phyloP scores from a whole-genome alignment of 2,113 vertebrate species.

The Furnarius figulus region DNA sequence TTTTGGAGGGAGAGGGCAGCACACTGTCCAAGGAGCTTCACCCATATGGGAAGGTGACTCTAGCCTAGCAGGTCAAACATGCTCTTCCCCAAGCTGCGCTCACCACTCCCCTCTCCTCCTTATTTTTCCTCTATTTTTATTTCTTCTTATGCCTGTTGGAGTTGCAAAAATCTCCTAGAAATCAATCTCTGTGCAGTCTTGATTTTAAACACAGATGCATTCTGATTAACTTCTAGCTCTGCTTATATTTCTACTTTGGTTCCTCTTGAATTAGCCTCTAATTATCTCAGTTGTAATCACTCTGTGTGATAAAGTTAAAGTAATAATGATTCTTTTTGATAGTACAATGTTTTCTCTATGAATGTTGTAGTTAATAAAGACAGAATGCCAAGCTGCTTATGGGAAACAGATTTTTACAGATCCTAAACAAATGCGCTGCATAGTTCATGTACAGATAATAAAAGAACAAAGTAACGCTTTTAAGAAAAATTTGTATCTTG shows the following conservation, averaged over 20 bases:
- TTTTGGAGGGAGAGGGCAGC: background rate
- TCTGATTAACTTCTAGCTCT: background rate
- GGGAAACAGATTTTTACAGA: conserved; percentile 64
- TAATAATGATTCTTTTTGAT: conserved; percentile 59
- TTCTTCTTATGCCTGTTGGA: background rate
- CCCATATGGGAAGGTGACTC: fast-evolving
- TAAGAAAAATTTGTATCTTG: conserved; percentile 32
- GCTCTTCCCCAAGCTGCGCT: fast-evolving
- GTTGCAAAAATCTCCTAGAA: background rate
- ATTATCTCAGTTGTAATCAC: conserved; percentile 55
- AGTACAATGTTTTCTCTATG: conserved; percentile 42
- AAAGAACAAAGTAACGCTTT: conserved; percentile 46
- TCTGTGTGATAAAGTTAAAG: conserved; percentile 45
- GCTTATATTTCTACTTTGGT: background rate
- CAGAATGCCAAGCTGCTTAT: conserved; percentile 57
- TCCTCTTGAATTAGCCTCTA: conserved; percentile 37
- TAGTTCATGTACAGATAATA: conserved; percentile 52
- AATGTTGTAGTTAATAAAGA: conserved; percentile 52
- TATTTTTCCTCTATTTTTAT: background rate
- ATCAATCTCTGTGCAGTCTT: background rate
- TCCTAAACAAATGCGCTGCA: conserved; percentile 36
- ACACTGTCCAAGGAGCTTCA: background rate
- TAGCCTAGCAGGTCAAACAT: background rate
- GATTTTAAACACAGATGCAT: background rate
- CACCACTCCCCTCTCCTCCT: background rate